Evolutionary conservation across 2,888 invertebrate genomes (phyloP).

Genomic region (Napeogenes sylphis): DNA sequence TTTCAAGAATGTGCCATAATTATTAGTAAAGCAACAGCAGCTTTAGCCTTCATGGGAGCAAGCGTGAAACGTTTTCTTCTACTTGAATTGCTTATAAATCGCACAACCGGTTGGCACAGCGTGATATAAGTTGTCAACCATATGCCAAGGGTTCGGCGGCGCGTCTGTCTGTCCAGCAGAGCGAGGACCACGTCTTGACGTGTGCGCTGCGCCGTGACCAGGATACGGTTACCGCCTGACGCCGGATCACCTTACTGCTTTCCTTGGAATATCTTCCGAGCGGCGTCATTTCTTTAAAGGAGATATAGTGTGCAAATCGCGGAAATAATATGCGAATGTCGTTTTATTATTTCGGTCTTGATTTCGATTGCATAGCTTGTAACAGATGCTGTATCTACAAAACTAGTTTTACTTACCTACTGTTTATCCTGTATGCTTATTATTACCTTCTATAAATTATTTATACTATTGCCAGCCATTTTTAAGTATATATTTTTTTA

Average conservation of each 20-base stretch:
- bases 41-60: conserved; percentile 1
- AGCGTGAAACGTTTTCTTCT: conserved; percentile 30
- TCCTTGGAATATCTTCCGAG: conserved; percentile 20
- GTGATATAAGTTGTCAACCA: conserved; percentile 31
- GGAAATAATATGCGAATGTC: conserved; percentile 23
- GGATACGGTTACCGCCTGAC: conserved; percentile 64
- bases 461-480: no score
- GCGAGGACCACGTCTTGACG: conserved; percentile 52
- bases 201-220: conserved; percentile 47
- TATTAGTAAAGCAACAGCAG: no score
- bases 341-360: conserved; percentile 22
- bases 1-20: no score
- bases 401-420: no score
- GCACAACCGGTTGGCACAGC: conserved; percentile 27
- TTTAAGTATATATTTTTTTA: no score
- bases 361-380: conserved; percentile 8
- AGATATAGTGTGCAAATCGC: conserved; percentile 23
- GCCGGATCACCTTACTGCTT: conserved; percentile 37
- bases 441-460: no score
- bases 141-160: conserved; percentile 42
- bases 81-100: conserved; percentile 30
- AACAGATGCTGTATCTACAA: conserved; percentile 2
- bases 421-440: no score
- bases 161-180: conserved; percentile 57
- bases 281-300: conserved; percentile 28